Evolutionary conservation across 2,888 invertebrate genomes (phyloP), one percentile per base, ranked within the genome.

Genomic region (Elysia crispata): DNA sequence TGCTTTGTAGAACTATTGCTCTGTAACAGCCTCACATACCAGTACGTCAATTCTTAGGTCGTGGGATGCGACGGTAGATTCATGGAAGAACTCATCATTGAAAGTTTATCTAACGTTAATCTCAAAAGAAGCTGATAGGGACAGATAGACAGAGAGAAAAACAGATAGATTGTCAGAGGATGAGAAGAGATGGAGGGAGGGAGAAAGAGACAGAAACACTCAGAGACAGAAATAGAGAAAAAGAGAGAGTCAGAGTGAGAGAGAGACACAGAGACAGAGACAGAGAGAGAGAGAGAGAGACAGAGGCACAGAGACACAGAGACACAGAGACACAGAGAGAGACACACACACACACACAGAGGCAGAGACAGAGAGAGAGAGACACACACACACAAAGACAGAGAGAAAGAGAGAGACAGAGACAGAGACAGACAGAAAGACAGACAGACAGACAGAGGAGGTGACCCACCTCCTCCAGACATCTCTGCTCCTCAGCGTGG

Each of bases 401-500:
- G 49, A n/a, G n/a, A n/a, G n/a, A n/a, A 20, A 49, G 8, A 49
- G 41, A 41, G 5, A 25, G 23, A 23, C 50, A 73, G 28, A 50
- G 23, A 57, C 50, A 73, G 11, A 25, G 28, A 73, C 3, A 72
- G 76, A 49, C 8, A 72, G 25, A 20, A 8, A 20, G 11, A 15
- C 30, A 49, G 15, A 31, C 49, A 67, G 3, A 67, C 49, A 20
- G 28, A 41, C 20, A 6, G 23, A 57, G 13, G 50, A 1, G 28
- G 13, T 0, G 25, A 25, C 6, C 28, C 30, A 95, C 95, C 91
- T 94, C 94, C 90, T 93, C 94, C 70, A 95, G 90, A 86, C 95
- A 95, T 91, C 94, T 95, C 85, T 94, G 93, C 92, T 99, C 99
- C 92, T 98, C 96, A 79, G 94, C 93, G 73, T 94, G 91, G 92